Base-by-base conservation (phyloP, 2,113 vertebrate species). In the Thamnophis sirtalis region DNA sequence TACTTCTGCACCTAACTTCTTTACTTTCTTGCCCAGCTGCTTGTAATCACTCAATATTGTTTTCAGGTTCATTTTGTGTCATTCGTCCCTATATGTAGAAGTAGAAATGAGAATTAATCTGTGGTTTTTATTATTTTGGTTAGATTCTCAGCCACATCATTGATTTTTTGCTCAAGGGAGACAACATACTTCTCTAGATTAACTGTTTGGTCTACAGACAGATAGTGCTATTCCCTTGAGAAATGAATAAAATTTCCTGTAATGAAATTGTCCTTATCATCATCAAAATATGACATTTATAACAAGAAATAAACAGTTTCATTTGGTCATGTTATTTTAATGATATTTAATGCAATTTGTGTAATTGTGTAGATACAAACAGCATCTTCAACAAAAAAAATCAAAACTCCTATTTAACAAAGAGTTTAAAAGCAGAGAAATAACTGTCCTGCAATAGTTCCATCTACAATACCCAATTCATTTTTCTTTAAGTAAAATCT, bases 401-500 rank as follows among this genome's bases (percentile, higher is more conserved):
- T 92, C 28, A 94, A 68, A 95, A 94, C 33, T 85, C 93, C 96
- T 92, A 88, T 91, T 93, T 93, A 90, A 50, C 50, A 96, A 92
- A 84, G 0, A 95, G 96, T 73, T 95, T 90, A 94, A 95, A 95
- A 97, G 93, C 91, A 94, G 94, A 94, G 43, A 93, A 93, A 93
- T 95, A 87, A 95, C 92, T 91, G 94, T 95, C 97, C 93, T 89
- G 63, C 95, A 95, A 48, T 4, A 91, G 92, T 28, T 63, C 33
- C 91, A 96, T 96, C 96, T 33, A 95, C 93, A 94, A 97, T n/a
- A 95, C 91, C 93, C 94, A 93, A 95, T 91, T 96, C 93, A 90
- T 95, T 92, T 96, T 93, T 95, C 89, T 96, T 90, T 95, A 94
- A 96, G 92, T 96, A 96, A 93, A 97, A 95, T 17, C 94, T 86